Evolutionary conservation across 1,140 invertebrate genomes (phyloP).

Genomic region (Phocides pigmalion): DNA sequence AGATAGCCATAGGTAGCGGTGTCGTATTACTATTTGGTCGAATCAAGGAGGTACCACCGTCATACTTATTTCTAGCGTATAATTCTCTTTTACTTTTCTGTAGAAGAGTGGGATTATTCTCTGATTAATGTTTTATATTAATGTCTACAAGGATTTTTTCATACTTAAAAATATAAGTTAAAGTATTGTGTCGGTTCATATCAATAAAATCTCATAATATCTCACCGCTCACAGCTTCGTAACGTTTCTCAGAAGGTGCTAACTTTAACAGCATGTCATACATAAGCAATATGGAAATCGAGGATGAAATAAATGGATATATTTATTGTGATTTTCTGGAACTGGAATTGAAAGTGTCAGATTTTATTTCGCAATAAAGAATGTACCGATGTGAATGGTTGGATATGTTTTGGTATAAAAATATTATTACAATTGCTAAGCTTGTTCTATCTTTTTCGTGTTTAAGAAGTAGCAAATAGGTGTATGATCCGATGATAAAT

Average conservation of each 20-base stretch:
- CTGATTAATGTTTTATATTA: no score
- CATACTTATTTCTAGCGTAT: no score
- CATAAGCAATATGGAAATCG: conserved; percentile 2
- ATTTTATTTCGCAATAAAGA: conserved; percentile 5
- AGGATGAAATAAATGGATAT: background rate
- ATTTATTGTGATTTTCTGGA: conserved; percentile 28
- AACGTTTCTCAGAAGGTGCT: conserved; percentile 54
- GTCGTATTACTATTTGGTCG: no score
- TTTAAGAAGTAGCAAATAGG: no score
- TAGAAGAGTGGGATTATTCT: no score
- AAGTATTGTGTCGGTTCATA: background rate
- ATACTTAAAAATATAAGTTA: no score
- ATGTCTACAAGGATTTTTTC: no score
- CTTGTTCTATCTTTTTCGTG: background rate
- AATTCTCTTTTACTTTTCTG: no score
- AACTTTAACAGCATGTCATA: conserved; percentile 1
- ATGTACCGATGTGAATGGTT: background rate
- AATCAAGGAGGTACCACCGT: no score
- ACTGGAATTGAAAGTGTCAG: conserved; percentile 1
- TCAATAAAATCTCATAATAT: conserved; percentile 49
- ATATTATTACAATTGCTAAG: background rate
- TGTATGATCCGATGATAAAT: no score
- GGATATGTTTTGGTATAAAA: background rate
- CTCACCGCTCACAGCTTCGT: conserved; percentile 61
- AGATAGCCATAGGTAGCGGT: no score